phyloP scores from a whole-genome alignment of 53 echinoderm and acorn worm species.

The Holothuria scabra region DNA sequence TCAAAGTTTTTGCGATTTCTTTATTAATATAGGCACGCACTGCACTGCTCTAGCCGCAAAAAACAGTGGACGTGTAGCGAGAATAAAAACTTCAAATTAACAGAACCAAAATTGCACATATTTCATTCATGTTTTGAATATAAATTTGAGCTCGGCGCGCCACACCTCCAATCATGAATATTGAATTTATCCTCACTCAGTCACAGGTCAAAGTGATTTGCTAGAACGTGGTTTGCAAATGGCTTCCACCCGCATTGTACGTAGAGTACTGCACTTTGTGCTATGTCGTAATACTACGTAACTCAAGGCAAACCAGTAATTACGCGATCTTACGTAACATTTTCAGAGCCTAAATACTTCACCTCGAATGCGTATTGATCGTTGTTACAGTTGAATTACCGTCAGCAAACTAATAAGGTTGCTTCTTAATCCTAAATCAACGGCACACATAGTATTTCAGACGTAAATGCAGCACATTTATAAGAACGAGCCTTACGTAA shows the following conservation, averaged over 20 bases:
- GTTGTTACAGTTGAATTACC: slow-evolving; percentile 13
- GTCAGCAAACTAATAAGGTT: slow-evolving; percentile 18
- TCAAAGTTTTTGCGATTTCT: no score
- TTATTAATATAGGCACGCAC: no score
- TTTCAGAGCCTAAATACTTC: slow-evolving; percentile 24
- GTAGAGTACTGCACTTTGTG: slow-evolving; percentile 41
- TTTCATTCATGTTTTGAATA: no score
- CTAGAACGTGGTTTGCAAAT: slow-evolving; percentile 23
- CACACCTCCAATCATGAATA: no score
- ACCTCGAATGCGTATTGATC: slow-evolving; percentile 16
- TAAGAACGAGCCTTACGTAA: slow-evolving; percentile 40
- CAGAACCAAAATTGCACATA: no score
- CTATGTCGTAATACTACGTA: slow-evolving; percentile 47
- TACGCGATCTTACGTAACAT: slow-evolving; percentile 49
- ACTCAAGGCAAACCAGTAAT: slow-evolving; percentile 36
- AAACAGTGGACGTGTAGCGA: no score
- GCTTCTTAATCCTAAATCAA: background rate
- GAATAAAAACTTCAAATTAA: no score
- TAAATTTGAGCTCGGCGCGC: no score
- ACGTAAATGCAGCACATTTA: background rate
- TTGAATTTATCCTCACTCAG: no score
- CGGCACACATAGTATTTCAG: no score
- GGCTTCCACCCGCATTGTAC: slow-evolving; percentile 37
- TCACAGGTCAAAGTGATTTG: no score
- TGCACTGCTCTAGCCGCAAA: no score